These are phyloP conservation scores for Hirtodrosophila confusa DNA, from an alignment of 2,888 invertebrate genomes.

Conservation along the genomic window DNA sequence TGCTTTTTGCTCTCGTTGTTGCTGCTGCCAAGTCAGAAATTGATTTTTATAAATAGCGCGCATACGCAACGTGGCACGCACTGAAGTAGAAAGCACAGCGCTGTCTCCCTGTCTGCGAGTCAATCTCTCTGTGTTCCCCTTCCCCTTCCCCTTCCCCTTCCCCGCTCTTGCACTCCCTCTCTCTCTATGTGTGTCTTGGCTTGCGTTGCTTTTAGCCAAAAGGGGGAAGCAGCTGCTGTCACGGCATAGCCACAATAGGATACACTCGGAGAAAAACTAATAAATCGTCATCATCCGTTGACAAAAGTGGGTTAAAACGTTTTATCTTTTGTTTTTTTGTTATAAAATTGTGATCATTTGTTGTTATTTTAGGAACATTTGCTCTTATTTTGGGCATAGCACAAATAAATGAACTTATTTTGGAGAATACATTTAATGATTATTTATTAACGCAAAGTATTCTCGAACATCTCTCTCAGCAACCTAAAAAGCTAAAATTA, in stretches of 20 bases:
- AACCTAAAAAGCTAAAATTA: too few relatives aligned
- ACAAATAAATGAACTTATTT: too few relatives aligned
- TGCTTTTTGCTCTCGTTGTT: slow-evolving; percentile 24
- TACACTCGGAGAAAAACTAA: background rate
- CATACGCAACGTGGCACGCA: slow-evolving; percentile 78
- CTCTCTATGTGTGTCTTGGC: slow-evolving; percentile 2
- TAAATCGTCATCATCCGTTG: too few relatives aligned
- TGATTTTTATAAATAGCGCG: slow-evolving; percentile 78
- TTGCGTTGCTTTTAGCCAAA: slow-evolving; percentile 11
- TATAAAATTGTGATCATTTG: too few relatives aligned
- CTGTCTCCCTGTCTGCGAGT: background rate
- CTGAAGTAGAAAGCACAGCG: slow-evolving; percentile 65
- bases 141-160: background rate
- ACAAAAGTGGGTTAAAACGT: too few relatives aligned
- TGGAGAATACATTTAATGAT: too few relatives aligned
- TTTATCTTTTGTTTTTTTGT: too few relatives aligned
- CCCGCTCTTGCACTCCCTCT: slow-evolving; percentile 20
- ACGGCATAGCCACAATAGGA: slow-evolving; percentile 48
- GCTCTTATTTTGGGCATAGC: too few relatives aligned
- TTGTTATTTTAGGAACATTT: too few relatives aligned
- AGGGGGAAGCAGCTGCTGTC: slow-evolving; percentile 35
- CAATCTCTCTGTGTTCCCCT: slow-evolving; percentile 4
- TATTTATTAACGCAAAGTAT: too few relatives aligned
- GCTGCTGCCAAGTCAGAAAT: slow-evolving; percentile 73
- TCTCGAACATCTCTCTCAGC: too few relatives aligned